Base-by-base conservation (phyloP, 2,888 invertebrate genomes). In the Xestobium rufovillosum region DNA sequence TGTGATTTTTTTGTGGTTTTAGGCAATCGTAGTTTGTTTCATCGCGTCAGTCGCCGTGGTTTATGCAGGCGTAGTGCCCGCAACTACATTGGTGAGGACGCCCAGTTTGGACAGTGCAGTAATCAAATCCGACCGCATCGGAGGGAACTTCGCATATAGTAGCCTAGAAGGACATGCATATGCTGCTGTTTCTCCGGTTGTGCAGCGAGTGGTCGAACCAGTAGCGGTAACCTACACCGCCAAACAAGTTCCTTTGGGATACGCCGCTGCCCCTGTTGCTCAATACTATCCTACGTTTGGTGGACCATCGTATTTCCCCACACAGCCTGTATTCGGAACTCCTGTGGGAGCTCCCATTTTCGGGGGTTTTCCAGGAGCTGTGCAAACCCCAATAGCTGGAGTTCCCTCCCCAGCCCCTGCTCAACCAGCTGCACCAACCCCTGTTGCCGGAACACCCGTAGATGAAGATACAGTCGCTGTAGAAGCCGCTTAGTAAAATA, bases 71-170 rank as follows among this genome's bases (percentile, higher is more conserved):
- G 52, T 48, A 17, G 19, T 36, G n/a, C 48, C 51, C 42, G 51
- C 59, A 6, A 43, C 50, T n/a, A 48, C 56, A 31, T 42, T 65
- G 31, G 51, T 66, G 32, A 62, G 70, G 34, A 64, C 67, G 4
- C 72, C 72, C 16, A 57, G 60, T 47, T 60, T 66, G 44, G 72
- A 72, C 61, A 67, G 67, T 31, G 70, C 72, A 42, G 60, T 71
- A 48, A 68, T 72, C 55, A 65, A 67, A 53, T 67, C 67, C 19
- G 67, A 70, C 45, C 61, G 69, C 15, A 49, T 71, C 37, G 72
- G 71, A 36, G 70, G 71, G 37, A 72, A 70, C 59, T 73, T 73
- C 56, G 71, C 71, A 25, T 73, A 73, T 59, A 69, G 67, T 49
- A 66, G 68, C 28, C 59, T 66, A 31, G 71, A 72, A 56, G 67